Percentiles rank a stretch among this genome's conserved stretches.
Conservation (phyloP, 2,797 vertebrate species). For the Urophycis tenuis region DNA sequence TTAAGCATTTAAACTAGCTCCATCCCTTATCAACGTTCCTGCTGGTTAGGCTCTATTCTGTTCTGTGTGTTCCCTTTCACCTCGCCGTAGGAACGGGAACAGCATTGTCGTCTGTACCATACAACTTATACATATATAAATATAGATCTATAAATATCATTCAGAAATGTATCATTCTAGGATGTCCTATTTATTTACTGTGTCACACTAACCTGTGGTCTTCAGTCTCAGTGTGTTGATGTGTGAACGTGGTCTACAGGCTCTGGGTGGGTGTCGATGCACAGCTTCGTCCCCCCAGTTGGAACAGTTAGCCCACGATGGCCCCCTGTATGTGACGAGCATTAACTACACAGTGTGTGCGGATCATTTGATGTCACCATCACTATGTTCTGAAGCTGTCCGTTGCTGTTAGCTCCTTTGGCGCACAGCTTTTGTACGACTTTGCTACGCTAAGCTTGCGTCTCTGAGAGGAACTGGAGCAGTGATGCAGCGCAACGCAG, state of each 20-base stretch:
- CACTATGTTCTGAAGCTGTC: conserved; percentile 58
- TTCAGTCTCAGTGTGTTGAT: too few species aligned
- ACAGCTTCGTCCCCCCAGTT: too few species aligned
- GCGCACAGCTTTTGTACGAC: conserved; percentile 56
- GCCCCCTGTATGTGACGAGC: too few species aligned
- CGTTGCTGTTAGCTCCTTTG: conserved; percentile 64
- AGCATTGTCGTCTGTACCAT: conserved; percentile 50
- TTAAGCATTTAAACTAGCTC: not conserved
- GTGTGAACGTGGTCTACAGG: too few species aligned
- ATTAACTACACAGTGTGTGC: not conserved
- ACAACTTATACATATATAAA: conserved; percentile 66
- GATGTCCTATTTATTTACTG: conserved; percentile 68
- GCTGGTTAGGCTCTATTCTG: conserved; percentile 10
- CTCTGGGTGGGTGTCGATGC: too few species aligned
- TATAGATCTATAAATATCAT: conserved; percentile 39
- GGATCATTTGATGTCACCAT: conserved; percentile 39
- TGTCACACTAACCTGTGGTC: conserved; percentile 2
- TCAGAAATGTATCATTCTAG: conserved; percentile 57
- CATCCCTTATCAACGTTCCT: not conserved
- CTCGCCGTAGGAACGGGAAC: conserved; percentile 40
- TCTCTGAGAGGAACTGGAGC: conserved; percentile 58
- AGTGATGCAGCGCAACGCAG: conserved; percentile 53
- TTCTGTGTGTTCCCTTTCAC: conserved; percentile 10
- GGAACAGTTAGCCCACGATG: not conserved
- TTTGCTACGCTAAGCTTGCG: conserved; percentile 63